Evolutionary conservation across 2,888 invertebrate genomes (phyloP), one percentile per base, ranked within the genome.

Genomic region (Dasysyrphus albostriatus): DNA sequence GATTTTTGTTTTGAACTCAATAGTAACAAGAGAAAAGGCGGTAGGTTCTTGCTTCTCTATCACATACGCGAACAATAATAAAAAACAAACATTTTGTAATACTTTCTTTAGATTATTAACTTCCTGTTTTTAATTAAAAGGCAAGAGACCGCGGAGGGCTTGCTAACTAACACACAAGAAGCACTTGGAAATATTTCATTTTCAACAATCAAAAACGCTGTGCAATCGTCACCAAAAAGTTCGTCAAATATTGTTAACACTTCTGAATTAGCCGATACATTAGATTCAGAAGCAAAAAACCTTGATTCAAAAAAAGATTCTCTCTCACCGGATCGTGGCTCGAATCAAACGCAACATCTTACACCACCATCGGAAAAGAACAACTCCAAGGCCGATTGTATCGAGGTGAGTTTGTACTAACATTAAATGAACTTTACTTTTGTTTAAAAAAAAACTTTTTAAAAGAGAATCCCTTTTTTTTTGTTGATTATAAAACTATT

Each of bases 141-240:
- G 95, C 93, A 94, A 92, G 95, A 95, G 90, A 95, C 95, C 10
- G 94, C 95, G 90, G 95, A 95, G 90, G 95, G 95, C 90, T 92
- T 95, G 83, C 93, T 95, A 89, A 94, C 94, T 91, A 94, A 95
- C 88, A 95, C 95, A 79, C 95, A 95, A 90, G 95, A 95, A 92
- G 95, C 95, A 84, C 94, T 95, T 80, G 94, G 94, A 24, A 94
- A 94, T 90, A 95, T 94, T 91, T 95, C 95, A 93, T 94, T 91
- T 94, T 94, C 0, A 94, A 93, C 51, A 94, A 93, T 88, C 93
- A 94, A 90, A 91, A 94, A 29, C 93, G 94, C 82, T 94, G 94
- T 87, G 93, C 93, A 92, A 65, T 79, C 88, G 14, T 72, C 81
- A 19, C 78, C 88, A 54, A 83, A 78, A 77, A 88, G 75, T 72